Percentiles rank a stretch among this genome's conserved stretches.
Evolutionary conservation across 2,888 invertebrate genomes (phyloP).

Genomic region (Drosophila aldrichi): DNA sequence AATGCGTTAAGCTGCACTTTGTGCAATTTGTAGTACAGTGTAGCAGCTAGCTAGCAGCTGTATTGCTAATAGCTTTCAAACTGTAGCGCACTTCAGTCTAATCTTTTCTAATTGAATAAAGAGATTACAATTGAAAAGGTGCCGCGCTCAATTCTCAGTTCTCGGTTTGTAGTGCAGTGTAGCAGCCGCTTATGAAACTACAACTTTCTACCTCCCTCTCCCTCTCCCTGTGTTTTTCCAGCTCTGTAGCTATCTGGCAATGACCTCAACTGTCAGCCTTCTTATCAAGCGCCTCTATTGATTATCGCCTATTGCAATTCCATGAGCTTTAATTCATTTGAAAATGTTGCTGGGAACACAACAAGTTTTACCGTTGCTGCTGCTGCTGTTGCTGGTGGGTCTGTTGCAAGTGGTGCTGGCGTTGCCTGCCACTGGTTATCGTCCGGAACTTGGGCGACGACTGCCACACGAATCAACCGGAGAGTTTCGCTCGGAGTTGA

Average conservation of each 20-base stretch:
- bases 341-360: constrained; percentile 34
- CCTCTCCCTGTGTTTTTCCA: background rate
- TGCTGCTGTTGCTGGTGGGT: constrained; percentile 32
- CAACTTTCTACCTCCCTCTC: background rate
- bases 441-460: background rate
- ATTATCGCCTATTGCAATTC: constrained; percentile 7
- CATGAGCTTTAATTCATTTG: constrained; percentile 27
- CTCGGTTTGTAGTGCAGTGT: background rate
- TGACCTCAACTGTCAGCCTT: constrained; percentile 11
- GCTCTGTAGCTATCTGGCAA: background rate
- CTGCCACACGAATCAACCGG: constrained; percentile 2
- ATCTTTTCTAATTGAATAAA: constrained; percentile 3
- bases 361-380: constrained; percentile 11
- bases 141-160: background rate
- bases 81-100: constrained; percentile 1
- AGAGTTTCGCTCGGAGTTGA: constrained; percentile 22
- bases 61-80: constrained; percentile 7
- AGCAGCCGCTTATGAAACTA: constrained; percentile 1
- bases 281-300: constrained; percentile 16
- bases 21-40: constrained; percentile 18
- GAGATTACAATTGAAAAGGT: constrained; percentile 4
- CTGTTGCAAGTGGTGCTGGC: constrained; percentile 34
- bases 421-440: background rate
- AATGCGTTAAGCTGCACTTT: background rate
- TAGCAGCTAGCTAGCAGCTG: constrained; percentile 4